Conservation (phyloP, 2,888 invertebrate genomes). For the Dryococelus australis region DNA sequence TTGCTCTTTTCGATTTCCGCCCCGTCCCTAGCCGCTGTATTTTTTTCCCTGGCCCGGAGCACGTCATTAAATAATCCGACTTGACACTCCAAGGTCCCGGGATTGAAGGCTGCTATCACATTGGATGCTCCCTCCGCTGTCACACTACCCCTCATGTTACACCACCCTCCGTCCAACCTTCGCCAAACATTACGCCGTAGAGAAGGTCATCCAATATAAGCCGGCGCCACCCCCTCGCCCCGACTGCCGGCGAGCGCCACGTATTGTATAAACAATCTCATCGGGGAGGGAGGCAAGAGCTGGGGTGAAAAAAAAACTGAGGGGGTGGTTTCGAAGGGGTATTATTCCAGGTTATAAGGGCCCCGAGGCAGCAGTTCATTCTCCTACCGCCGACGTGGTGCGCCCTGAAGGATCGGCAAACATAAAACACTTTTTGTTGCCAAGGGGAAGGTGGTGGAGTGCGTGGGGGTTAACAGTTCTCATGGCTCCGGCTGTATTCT, state of each 20-base stretch:
- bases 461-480: background rate
- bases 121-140: background rate
- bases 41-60: background rate
- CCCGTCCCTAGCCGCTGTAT: background rate
- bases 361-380: background rate
- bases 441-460: background rate
- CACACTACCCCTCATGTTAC: background rate
- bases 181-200: background rate
- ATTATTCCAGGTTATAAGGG: conserved; percentile 16
- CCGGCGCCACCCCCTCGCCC: background rate
- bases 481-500: background rate
- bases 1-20: background rate
- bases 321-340: background rate
- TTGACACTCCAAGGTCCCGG: background rate
- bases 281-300: background rate
- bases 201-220: background rate
- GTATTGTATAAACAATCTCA: conserved; percentile 16
- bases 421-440: background rate
- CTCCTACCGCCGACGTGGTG: background rate
- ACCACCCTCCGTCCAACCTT: background rate
- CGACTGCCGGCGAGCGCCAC: background rate
- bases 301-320: background rate
- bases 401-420: background rate
- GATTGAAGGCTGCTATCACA: background rate
- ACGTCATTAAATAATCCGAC: background rate